Evolutionary conservation across 2,888 invertebrate genomes (phyloP).

Genomic region (Sarcophaga caerulescens): DNA sequence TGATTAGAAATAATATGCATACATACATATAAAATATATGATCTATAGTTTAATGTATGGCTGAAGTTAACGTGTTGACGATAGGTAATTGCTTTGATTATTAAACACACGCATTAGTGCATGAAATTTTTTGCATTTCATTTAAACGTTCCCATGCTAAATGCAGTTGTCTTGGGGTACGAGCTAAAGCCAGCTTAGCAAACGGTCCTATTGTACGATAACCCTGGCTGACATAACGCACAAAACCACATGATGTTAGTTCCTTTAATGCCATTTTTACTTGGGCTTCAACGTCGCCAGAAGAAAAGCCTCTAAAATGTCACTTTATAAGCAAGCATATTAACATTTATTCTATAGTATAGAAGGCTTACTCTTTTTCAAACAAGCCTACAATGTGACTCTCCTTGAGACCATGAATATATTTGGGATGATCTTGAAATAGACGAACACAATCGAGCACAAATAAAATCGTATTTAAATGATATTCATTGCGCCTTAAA

Average conservation of each 20-base stretch:
- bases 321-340: background rate
- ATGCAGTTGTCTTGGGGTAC: conserved; percentile 75
- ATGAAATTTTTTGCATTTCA: conserved; percentile 73
- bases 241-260: conserved; percentile 75
- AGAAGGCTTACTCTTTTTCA: conserved; percentile 75
- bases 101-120: conserved; percentile 56
- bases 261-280: conserved; percentile 77
- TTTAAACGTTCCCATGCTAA: conserved; percentile 76
- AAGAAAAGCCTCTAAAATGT: conserved; percentile 74
- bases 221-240: conserved; percentile 74
- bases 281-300: conserved; percentile 78
- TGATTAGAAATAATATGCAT: background rate
- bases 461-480: conserved; percentile 77
- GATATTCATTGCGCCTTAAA: conserved; percentile 75
- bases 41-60: too few species aligned
- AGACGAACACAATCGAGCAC: conserved; percentile 78
- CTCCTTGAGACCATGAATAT: conserved; percentile 74
- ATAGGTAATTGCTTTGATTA: background rate
- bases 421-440: conserved; percentile 79
- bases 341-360: background rate
- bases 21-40: background rate
- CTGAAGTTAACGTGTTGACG: too few species aligned
- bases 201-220: conserved; percentile 80
- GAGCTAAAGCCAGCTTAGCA: conserved; percentile 76
- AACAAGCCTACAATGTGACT: conserved; percentile 76